These are phyloP conservation scores for Dynastes grantii DNA, from an alignment of 2,888 invertebrate species.

Conservation along the genomic window DNA sequence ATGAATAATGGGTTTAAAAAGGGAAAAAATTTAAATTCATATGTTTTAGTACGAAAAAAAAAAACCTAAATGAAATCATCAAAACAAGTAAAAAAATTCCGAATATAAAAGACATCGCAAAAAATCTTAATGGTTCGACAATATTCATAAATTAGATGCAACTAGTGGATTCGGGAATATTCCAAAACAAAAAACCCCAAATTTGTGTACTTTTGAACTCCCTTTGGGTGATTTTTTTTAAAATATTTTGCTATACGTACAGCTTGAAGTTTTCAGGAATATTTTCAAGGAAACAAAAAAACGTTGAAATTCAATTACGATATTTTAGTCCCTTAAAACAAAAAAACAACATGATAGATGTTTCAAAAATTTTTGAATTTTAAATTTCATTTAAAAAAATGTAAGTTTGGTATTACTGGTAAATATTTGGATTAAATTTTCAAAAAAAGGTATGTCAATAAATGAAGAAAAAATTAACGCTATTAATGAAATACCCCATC, in stretches of 20 bases:
- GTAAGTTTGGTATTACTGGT: conserved; percentile 45
- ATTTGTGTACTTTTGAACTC: conserved; percentile 59
- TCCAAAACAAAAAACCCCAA: conserved; percentile 46
- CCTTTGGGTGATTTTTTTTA: conserved; percentile 51
- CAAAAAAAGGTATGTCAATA: too few relatives aligned
- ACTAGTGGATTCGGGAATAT: conserved; percentile 59
- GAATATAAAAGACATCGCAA: conserved; percentile 53
- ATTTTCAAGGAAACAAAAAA: conserved; percentile 25
- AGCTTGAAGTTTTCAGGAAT: conserved; percentile 49
- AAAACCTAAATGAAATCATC: conserved; percentile 55
- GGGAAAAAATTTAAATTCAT: too few relatives aligned
- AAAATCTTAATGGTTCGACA: conserved; percentile 52
- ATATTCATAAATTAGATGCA: conserved; percentile 54
- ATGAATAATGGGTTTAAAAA: too few relatives aligned
- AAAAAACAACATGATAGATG: conserved; percentile 46
- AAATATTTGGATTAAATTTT: neutral
- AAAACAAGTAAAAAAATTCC: conserved; percentile 56
- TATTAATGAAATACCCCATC: too few relatives aligned
- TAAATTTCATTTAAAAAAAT: conserved; percentile 54
- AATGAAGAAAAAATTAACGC: too few relatives aligned
- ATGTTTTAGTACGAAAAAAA: conserved; percentile 44
- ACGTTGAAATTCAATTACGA: conserved; percentile 51
- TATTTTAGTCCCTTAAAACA: conserved; percentile 44
- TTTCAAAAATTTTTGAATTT: neutral
- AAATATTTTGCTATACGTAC: conserved; percentile 43